Percentiles rank a stretch among this genome's conserved stretches.
These are phyloP conservation scores for Ardeotis arabs DNA, from an alignment of 2,113 vertebrate genomes.

Conservation along the genomic window DNA sequence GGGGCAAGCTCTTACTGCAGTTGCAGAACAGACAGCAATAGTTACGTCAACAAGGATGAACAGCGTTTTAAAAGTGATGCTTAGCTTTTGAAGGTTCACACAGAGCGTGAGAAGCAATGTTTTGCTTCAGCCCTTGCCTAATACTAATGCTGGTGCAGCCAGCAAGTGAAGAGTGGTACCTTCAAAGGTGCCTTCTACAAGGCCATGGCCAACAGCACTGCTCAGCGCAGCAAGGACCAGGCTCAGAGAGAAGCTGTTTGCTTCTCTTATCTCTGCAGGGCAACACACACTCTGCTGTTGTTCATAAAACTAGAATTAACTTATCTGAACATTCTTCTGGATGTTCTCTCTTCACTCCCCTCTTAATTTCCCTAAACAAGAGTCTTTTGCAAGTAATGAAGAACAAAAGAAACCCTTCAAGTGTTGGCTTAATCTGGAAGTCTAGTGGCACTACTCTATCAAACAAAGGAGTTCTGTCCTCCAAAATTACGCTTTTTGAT, in stretches of 20 bases:
- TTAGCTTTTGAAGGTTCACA: background rate
- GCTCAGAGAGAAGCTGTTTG: background rate
- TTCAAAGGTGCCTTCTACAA: background rate
- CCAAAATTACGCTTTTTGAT: background rate
- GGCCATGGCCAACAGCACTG: fast-evolving
- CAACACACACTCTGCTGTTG: background rate
- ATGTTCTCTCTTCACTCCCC: background rate
- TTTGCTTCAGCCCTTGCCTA: background rate
- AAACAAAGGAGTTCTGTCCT: background rate
- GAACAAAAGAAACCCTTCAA: background rate
- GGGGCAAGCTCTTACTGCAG: background rate
- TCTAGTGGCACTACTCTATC: background rate
- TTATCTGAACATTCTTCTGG: background rate
- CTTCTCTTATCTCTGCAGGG: background rate
- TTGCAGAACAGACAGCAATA: background rate
- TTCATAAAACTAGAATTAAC: background rate
- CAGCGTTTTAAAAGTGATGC: background rate
- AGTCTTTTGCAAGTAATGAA: background rate
- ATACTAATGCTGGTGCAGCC: no score
- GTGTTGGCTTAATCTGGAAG: background rate
- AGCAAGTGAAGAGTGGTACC: background rate
- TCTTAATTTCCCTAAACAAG: background rate
- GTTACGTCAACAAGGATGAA: background rate
- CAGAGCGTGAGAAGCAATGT: background rate
- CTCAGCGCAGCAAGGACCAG: fast-evolving